Conservation (phyloP, 2,888 invertebrate genomes). For the Melinaea menophilus region DNA sequence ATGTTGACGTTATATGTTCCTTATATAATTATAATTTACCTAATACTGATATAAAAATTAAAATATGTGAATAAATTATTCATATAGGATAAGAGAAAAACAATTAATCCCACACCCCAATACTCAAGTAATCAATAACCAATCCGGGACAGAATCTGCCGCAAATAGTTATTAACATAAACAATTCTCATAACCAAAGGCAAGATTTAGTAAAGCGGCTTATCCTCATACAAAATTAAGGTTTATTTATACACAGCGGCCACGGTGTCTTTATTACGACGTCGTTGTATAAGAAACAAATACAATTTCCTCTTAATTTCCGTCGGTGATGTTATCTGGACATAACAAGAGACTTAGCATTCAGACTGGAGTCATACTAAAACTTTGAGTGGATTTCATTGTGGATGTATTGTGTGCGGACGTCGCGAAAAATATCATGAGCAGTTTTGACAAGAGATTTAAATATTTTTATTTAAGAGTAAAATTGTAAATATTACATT, state of each 20-base stretch:
- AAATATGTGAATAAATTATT: too few species aligned
- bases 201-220: conserved; percentile 30
- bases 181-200: conserved; percentile 21
- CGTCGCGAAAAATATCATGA: background rate
- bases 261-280: conserved; percentile 54
- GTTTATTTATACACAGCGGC: conserved; percentile 46
- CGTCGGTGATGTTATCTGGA: conserved; percentile 67
- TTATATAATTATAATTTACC: too few species aligned
- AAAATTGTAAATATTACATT: too few species aligned
- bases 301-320: conserved; percentile 76
- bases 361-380: conserved; percentile 52
- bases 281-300: conserved; percentile 70
- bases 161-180: conserved; percentile 25
- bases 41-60: too few species aligned
- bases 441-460: too few species aligned
- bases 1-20: too few species aligned
- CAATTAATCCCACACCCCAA: too few species aligned
- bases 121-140: background rate
- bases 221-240: conserved; percentile 45
- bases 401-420: conserved; percentile 35
- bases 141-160: conserved; percentile 11
- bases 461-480: too few species aligned
- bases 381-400: conserved; percentile 57
- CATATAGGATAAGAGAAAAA: too few species aligned
- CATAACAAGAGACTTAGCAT: conserved; percentile 63